Evolutionary conservation across 2,113 vertebrate species (phyloP).

Genomic region (Cryptotis parvus): DNA sequence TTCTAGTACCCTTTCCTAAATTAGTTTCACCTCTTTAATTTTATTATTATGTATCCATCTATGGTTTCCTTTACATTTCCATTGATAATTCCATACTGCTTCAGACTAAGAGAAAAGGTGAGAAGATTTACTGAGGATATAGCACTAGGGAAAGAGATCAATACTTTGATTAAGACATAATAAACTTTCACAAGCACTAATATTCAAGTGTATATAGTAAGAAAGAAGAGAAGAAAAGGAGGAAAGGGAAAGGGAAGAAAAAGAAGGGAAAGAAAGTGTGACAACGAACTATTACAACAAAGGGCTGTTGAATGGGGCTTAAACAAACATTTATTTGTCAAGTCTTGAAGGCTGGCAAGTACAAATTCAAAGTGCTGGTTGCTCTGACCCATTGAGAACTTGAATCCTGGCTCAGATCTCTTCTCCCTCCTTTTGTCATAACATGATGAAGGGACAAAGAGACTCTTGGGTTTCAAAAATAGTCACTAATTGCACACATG

Average conservation of each 20-base stretch:
- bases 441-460: neutral
- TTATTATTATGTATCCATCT: neutral
- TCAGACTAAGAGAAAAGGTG: too few relatives aligned
- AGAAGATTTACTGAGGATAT: neutral
- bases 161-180: neutral
- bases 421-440: neutral
- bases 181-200: neutral
- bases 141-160: neutral
- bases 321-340: neutral
- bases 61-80: neutral
- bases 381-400: neutral
- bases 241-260: neutral
- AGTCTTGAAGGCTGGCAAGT: neutral
- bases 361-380: neutral
- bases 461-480: neutral
- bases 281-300: neutral
- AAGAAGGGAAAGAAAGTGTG: neutral
- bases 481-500: neutral
- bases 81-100: neutral
- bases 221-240: neutral
- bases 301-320: neutral
- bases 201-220: neutral
- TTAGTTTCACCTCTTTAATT: neutral
- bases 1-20: neutral
- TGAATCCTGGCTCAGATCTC: neutral